A percentile compares a stretch with the other conserved stretches of the same genome.
These are phyloP conservation scores for Polypterus senegalus DNA, from an alignment of 2,113 vertebrate species.

Conservation along the genomic window DNA sequence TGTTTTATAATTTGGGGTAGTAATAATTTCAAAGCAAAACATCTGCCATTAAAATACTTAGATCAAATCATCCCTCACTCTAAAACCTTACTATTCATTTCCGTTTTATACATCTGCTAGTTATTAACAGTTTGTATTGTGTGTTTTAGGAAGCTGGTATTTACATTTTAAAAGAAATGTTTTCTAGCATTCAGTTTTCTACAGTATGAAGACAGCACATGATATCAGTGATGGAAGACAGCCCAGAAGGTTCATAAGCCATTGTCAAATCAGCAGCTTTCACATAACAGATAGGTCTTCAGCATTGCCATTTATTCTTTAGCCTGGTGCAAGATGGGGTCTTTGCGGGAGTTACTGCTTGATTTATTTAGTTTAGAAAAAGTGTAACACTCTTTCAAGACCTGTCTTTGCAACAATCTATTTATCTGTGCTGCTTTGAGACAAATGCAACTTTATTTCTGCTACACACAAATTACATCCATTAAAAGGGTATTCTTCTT, in stretches of 20 bases:
- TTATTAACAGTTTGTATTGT: too few species aligned
- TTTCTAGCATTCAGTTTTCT: too few species aligned
- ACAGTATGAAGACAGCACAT: neutral
- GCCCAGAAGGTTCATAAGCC: neutral
- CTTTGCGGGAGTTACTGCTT: constrained; percentile 3
- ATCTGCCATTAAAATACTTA: too few species aligned
- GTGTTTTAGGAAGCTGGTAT: too few species aligned
- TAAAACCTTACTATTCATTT: too few species aligned
- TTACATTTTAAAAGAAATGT: too few species aligned
- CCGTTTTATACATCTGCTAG: too few species aligned
- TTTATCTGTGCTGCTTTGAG: constrained; percentile 10
- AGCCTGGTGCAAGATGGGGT: neutral
- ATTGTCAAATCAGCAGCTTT: constrained; percentile 2
- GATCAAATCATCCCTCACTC: too few species aligned
- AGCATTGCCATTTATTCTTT: constrained; percentile 9
- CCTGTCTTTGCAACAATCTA: constrained; percentile 6
- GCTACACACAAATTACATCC: constrained; percentile 15
- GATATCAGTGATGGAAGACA: neutral
- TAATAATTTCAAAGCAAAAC: too few species aligned
- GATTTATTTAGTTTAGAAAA: constrained; percentile 8
- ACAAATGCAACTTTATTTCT: constrained; percentile 10
- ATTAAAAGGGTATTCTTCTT: constrained; percentile 16
- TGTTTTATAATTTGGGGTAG: too few species aligned
- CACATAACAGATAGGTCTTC: constrained; percentile 7
- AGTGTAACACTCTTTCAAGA: neutral